Evolutionary conservation across 1,140 invertebrate species (phyloP).

Genomic region (Hormaphis cornu): DNA sequence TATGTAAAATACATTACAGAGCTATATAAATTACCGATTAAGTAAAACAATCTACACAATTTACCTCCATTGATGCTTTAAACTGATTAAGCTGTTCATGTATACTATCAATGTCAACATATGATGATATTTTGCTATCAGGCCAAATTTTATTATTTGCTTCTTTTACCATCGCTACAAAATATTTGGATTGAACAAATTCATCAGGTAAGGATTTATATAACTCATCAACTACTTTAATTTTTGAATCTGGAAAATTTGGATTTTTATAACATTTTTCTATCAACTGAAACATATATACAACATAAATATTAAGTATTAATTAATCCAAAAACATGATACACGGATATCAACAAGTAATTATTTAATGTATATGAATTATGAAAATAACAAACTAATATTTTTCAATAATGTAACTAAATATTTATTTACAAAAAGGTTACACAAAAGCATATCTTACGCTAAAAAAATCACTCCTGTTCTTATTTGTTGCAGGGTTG

Average conservation of each 20-base stretch:
- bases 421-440: too few species aligned
- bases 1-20: too few species aligned
- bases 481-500: too few species aligned
- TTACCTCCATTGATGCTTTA: constrained; percentile 4
- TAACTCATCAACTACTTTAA: background rate
- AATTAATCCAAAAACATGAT: too few species aligned
- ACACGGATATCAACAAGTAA: too few species aligned
- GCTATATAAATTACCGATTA: too few species aligned
- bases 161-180: background rate
- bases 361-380: too few species aligned
- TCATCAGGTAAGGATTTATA: constrained; percentile 10
- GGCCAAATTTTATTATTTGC: constrained; percentile 8
- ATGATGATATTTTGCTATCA: background rate
- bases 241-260: constrained; percentile 13
- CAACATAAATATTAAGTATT: too few species aligned
- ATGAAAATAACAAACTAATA: too few species aligned
- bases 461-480: too few species aligned
- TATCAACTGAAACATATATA: constrained; percentile 11
- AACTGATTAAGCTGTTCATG: constrained; percentile 12
- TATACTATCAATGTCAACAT: background rate
- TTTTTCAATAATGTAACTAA: too few species aligned
- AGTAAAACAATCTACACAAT: background rate
- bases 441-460: too few species aligned
- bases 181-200: background rate
- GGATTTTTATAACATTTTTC: background rate